Conservation (phyloP, 2,888 invertebrate genomes). For the Hyposoter dolosus region DNA sequence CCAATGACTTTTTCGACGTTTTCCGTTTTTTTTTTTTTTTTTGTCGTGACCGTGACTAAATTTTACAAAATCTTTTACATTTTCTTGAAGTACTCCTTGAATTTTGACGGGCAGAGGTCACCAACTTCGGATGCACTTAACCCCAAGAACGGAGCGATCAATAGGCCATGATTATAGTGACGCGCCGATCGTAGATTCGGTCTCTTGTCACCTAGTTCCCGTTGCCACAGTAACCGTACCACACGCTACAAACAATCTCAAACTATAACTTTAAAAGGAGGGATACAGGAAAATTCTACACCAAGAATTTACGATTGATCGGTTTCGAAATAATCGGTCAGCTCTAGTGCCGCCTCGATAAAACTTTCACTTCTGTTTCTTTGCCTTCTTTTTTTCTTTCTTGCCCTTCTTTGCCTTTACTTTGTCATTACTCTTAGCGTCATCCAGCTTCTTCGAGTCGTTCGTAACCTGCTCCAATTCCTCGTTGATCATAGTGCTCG, state of each 20-base stretch:
- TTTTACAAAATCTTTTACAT: background rate
- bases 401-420: constrained; percentile 63
- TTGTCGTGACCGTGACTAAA: background rate
- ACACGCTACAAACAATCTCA: constrained; percentile 40
- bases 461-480: constrained; percentile 54
- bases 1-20: constrained; percentile 20
- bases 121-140: constrained; percentile 37
- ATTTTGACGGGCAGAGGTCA: constrained; percentile 53
- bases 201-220: constrained; percentile 48
- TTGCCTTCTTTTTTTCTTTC: constrained; percentile 52
- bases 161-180: constrained; percentile 47
- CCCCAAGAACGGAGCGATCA: constrained; percentile 26
- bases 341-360: constrained; percentile 18
- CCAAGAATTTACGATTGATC: constrained; percentile 35
- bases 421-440: constrained; percentile 40
- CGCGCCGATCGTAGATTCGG: constrained; percentile 31
- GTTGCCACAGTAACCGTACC: constrained; percentile 62
- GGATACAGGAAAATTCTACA: background rate
- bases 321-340: constrained; percentile 34
- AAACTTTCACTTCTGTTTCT: constrained; percentile 62
- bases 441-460: constrained; percentile 52
- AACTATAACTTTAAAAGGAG: constrained; percentile 29
- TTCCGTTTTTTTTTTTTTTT: constrained; percentile 31
- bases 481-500: constrained; percentile 56
- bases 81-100: constrained; percentile 23